A percentile compares a stretch with the other conserved stretches of the same genome.
phyloP scores from a whole-genome alignment of 2,888 invertebrate species.

The Nebria salina region DNA sequence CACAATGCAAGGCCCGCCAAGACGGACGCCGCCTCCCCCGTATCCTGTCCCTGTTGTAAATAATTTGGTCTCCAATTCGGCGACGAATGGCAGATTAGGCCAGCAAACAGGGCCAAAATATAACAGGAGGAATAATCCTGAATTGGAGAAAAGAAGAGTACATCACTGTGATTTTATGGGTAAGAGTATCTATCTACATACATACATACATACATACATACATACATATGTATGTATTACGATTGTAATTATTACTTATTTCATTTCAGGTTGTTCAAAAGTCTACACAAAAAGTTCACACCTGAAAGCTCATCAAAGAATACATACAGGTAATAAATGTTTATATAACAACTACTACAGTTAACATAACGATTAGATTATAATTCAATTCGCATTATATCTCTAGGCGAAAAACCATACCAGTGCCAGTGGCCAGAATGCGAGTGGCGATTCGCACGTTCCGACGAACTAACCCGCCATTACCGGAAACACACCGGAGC shows the following conservation, averaged over 20 bases:
- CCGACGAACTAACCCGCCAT: constrained; percentile 95
- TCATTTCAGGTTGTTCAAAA: constrained; percentile 87
- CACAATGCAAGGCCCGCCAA: constrained; percentile 72
- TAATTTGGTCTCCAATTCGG: constrained; percentile 46
- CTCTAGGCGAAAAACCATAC: constrained; percentile 91
- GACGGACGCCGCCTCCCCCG: constrained; percentile 81
- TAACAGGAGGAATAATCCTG: constrained; percentile 95
- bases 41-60: constrained; percentile 70
- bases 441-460: constrained; percentile 96
- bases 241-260: constrained; percentile 52
- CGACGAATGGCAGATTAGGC: constrained; percentile 17
- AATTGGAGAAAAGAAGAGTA: constrained; percentile 93
- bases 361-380: too few species aligned
- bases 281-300: constrained; percentile 98
- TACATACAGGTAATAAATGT: constrained; percentile 84
- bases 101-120: constrained; percentile 70
- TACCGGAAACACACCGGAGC: constrained; percentile 97
- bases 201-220: too few species aligned
- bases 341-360: too few species aligned
- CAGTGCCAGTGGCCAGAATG: constrained; percentile 98
- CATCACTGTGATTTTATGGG: constrained; percentile 97
- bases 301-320: constrained; percentile 96
- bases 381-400: too few species aligned
- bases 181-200: constrained; percentile 64
- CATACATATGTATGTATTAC: too few species aligned